These are phyloP conservation scores for Eupithecia insigniata DNA, from an alignment of 2,888 invertebrate species.

Conservation along the genomic window DNA sequence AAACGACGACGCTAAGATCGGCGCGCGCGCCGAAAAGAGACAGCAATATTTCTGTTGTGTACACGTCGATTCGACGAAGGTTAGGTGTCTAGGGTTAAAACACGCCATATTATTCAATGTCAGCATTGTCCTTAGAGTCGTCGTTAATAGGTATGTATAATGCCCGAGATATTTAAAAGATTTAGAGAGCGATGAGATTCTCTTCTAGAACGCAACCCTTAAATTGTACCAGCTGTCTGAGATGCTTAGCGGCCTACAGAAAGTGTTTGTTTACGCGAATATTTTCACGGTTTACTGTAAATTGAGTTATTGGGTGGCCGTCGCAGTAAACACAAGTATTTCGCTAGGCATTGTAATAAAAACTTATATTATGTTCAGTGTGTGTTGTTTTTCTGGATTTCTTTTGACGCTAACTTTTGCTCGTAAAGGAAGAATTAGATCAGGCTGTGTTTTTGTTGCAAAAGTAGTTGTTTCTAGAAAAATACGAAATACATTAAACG, in stretches of 20 bases:
- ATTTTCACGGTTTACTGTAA: constrained; percentile 25
- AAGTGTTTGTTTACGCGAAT: constrained; percentile 4
- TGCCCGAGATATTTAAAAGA: no score
- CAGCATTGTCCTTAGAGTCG: no score
- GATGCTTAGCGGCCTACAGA: not conserved
- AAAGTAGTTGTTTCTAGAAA: not conserved
- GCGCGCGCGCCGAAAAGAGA: no score
- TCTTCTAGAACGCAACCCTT: not conserved
- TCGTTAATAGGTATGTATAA: no score
- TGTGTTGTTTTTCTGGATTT: constrained; percentile 33
- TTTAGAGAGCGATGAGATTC: not conserved
- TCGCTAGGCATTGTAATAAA: constrained; percentile 32
- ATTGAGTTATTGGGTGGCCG: constrained; percentile 48
- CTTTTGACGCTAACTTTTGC: constrained; percentile 35
- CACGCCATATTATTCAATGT: no score
- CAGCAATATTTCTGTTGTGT: no score
- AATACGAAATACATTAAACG: not conserved
- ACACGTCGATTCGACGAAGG: no score
- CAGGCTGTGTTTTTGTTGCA: not conserved
- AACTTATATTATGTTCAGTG: constrained; percentile 41
- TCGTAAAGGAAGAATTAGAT: constrained; percentile 13
- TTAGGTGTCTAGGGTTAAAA: no score
- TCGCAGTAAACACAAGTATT: constrained; percentile 47
- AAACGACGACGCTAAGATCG: no score
- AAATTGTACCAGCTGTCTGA: not conserved